Base-by-base conservation (phyloP, 1,140 invertebrate genomes). In the Eueides isabella region DNA sequence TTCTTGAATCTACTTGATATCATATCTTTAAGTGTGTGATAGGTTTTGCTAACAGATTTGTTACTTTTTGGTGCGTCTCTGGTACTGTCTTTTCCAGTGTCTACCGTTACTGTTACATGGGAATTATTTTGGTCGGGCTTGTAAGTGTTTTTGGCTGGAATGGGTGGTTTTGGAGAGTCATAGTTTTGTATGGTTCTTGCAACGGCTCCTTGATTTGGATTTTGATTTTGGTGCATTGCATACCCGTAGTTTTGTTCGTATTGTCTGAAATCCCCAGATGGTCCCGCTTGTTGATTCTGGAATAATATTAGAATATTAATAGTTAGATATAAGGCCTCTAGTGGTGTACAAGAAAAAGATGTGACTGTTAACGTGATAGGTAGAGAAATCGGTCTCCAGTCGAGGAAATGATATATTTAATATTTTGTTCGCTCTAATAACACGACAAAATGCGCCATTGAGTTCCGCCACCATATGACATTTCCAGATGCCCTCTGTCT, bases 1-100 rank as follows among this genome's bases (percentile, higher is more conserved):
- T 14, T 55, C 81, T 96, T 96, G 85, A 97, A 97, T 84, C 96
- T 95, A 89, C 96, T 97, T 5, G 96, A 97, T 82, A 97, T 96
- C 94, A 97, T 97, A 85, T 97, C 97, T 93, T 97, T 97, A 69
- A 97, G 95, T 26, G 96, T 96, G 83, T 97, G 96, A 84, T 97
- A 97, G 0, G 97, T 97, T 87, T 96, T 96, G 48, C 95, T 95
- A 61, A 96, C 93, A 4, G 95, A 94, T 85, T 96, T 96, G 26
- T 94, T 93, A 74, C 94, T 95, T 77, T 95, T 95, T 9, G 95
- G 95, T 0, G 94, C 89, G 76, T 95, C 93, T 85, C 91, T 93
- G 11, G 89, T 90, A 29, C 80, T 90, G 33, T 94, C 94, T 87
- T 94, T 94, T 1, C 86, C 90, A 7, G 90, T 88, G 88, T 94